Evolutionary conservation across 2,888 invertebrate genomes (phyloP).

Genomic region (Leptinotarsa rubiginosa): DNA sequence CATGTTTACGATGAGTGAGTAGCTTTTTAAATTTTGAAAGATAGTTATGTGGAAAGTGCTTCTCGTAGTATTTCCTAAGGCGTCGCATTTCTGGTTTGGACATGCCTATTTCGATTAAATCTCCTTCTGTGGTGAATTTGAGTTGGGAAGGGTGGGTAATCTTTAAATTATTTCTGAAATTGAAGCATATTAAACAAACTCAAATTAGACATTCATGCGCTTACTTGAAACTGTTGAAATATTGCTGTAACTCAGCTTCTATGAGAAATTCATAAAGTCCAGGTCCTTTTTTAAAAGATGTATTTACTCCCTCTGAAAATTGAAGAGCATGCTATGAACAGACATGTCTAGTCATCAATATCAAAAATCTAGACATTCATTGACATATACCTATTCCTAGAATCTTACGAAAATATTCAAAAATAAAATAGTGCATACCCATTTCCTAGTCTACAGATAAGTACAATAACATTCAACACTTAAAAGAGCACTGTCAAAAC

Average conservation of each 20-base stretch:
- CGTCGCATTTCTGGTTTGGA: conserved; percentile 95
- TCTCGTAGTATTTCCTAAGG: conserved; percentile 92
- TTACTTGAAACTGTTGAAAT: conserved; percentile 83
- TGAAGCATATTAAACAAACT: conserved; percentile 25
- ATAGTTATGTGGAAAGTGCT: conserved; percentile 93
- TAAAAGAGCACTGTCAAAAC: conserved; percentile 46
- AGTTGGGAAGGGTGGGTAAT: conserved; percentile 88
- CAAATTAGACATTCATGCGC: conserved; percentile 49
- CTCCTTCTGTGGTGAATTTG: conserved; percentile 94
- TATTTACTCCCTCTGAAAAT: conserved; percentile 59
- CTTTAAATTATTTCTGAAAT: conserved; percentile 86
- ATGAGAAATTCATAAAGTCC: conserved; percentile 90
- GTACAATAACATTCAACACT: conserved; percentile 42
- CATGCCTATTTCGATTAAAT: conserved; percentile 91
- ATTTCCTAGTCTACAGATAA: conserved; percentile 49
- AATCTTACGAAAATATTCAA: neutral
- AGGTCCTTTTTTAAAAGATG: conserved; percentile 69
- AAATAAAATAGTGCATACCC: conserved; percentile 49
- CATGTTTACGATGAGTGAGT: conserved; percentile 73
- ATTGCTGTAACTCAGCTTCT: conserved; percentile 94
- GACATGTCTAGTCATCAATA: conserved; percentile 8
- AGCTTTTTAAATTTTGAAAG: conserved; percentile 91
- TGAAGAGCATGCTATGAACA: neutral
- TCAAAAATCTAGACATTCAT: neutral
- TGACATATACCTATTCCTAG: neutral